Evolutionary conservation across 2,888 invertebrate species (phyloP).

Genomic region (Apamea anceps): DNA sequence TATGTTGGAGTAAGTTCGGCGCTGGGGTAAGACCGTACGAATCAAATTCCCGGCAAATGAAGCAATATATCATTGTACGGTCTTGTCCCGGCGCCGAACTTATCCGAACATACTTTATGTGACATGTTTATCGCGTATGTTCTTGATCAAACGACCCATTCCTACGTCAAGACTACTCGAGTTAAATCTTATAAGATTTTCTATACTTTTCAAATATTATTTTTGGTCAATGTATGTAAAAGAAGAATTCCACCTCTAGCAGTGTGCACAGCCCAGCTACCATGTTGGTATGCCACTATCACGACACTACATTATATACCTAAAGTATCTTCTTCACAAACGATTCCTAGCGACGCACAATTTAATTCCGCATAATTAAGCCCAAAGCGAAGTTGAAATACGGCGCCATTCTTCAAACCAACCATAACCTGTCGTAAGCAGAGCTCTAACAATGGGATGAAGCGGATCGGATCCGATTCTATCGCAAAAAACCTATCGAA

Average conservation of each 20-base stretch:
- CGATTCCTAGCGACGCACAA: slow-evolving; percentile 35
- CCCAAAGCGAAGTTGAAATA: slow-evolving; percentile 54
- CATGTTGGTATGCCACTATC: slow-evolving; percentile 6
- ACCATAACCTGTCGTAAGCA: slow-evolving; percentile 55
- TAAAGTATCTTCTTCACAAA: slow-evolving; percentile 36
- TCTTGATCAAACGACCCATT: background rate
- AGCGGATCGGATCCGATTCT: slow-evolving; percentile 50
- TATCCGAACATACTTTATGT: background rate
- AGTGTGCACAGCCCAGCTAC: background rate
- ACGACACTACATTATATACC: slow-evolving; percentile 4
- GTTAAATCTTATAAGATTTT: background rate
- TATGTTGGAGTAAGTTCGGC: background rate
- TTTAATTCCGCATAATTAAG: slow-evolving; percentile 66
- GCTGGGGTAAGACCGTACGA: background rate
- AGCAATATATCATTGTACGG: background rate
- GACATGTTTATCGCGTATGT: background rate
- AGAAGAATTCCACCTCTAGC: background rate
- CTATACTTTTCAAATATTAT: background rate
- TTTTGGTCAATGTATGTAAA: background rate
- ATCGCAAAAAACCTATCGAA: slow-evolving; percentile 57
- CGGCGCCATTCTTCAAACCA: slow-evolving; percentile 53
- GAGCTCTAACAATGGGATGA: slow-evolving; percentile 43
- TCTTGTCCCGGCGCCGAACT: background rate
- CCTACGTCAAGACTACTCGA: background rate
- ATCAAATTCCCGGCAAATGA: background rate